Evolutionary conservation across 2,113 vertebrate genomes (phyloP).

Genomic region (Oreochromis aureus): DNA sequence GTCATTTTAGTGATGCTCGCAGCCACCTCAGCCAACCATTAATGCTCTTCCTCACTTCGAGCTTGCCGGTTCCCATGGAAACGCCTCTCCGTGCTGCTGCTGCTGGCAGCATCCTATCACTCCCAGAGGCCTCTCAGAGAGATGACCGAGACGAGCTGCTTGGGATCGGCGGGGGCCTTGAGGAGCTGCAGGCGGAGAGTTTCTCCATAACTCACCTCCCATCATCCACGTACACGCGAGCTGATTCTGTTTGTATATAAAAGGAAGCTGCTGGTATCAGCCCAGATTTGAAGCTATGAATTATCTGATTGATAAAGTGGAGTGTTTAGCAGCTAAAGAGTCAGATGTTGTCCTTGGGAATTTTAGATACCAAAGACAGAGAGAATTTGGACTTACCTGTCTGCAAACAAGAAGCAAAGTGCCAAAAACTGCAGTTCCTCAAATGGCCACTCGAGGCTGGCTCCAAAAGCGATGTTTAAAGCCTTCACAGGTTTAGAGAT

Average conservation of each 20-base stretch:
- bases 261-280: not conserved
- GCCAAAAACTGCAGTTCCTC: not conserved
- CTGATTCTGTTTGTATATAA: not conserved
- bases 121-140: not conserved
- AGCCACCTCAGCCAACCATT: constrained; percentile 21
- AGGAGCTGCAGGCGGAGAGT: not conserved
- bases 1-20: constrained; percentile 16
- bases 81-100: constrained; percentile 18
- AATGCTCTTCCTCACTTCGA: constrained; percentile 12
- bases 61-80: constrained; percentile 59
- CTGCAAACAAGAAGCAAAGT: not conserved
- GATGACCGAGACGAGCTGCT: not conserved
- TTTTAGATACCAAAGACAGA: not conserved
- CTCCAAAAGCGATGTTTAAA: not conserved
- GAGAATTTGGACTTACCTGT: not conserved
- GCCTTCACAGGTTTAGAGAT: not conserved
- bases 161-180: not conserved
- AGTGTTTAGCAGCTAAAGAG: not conserved
- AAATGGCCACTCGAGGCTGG: not conserved
- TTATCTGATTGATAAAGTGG: not conserved
- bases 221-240: not conserved
- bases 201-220: not conserved
- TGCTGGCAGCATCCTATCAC: constrained; percentile 3
- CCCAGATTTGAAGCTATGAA: not conserved
- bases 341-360: not conserved